Evolutionary conservation across 2,113 vertebrate species (phyloP).

Genomic region (Caranx melampygus): DNA sequence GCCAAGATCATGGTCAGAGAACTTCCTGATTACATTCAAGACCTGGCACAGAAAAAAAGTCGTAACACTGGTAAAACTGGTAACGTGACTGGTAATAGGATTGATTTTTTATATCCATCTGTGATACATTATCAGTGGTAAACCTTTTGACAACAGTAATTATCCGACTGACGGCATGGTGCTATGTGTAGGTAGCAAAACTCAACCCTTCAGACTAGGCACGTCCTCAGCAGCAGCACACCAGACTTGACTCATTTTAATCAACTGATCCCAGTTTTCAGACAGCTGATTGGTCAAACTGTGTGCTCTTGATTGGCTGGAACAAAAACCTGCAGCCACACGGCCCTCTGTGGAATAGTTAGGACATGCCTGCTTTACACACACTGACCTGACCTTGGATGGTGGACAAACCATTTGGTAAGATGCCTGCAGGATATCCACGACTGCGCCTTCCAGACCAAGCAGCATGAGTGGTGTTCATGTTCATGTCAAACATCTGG

Average conservation of each 20-base stretch:
- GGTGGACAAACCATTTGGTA: slow-evolving; percentile 21
- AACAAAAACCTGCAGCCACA: no score
- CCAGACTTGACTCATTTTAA: no score
- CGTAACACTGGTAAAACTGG: neutral
- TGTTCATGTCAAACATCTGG: slow-evolving; percentile 59
- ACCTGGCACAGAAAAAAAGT: slow-evolving; percentile 77
- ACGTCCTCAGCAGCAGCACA: no score
- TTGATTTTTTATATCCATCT: no score
- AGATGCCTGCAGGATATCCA: neutral
- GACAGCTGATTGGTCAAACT: no score
- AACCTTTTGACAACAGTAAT: neutral
- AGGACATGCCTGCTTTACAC: neutral
- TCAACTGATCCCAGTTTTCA: no score
- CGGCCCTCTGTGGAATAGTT: no score
- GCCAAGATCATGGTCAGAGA: slow-evolving; percentile 76
- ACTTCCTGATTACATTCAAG: slow-evolving; percentile 86
- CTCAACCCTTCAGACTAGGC: no score
- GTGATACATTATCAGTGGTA: neutral
- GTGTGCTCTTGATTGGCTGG: no score
- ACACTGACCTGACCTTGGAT: slow-evolving; percentile 47
- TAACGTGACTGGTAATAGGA: no score
- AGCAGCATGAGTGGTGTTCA: slow-evolving; percentile 43
- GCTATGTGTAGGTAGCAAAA: no score
- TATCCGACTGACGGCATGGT: neutral
- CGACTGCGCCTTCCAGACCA: neutral